Conservation (phyloP, 2,113 vertebrate genomes). For the Austrofundulus limnaeus region DNA sequence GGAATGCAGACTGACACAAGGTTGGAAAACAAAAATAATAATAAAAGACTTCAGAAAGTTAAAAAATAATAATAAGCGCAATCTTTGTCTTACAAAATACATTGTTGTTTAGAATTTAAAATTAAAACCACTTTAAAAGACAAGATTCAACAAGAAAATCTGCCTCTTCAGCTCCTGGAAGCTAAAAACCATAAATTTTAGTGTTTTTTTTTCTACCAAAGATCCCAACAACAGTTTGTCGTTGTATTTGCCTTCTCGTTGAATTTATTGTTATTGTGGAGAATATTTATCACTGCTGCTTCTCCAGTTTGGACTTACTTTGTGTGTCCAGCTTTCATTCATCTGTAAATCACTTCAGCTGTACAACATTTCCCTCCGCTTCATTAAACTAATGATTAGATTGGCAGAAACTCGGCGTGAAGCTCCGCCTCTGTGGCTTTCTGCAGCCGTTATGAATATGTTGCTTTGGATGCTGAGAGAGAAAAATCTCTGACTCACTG, state of each 20-base stretch:
- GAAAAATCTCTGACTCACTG: constrained; percentile 39
- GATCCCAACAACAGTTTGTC: background rate
- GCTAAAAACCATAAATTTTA: background rate
- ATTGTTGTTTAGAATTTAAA: too few species aligned
- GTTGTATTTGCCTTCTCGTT: background rate
- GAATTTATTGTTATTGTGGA: background rate
- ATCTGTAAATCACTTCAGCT: constrained; percentile 10
- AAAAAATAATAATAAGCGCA: too few species aligned
- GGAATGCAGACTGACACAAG: too few species aligned
- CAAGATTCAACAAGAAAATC: too few species aligned
- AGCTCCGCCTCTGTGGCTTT: background rate
- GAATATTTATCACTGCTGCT: constrained; percentile 6
- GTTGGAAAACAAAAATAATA: too few species aligned
- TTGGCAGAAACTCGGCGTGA: background rate
- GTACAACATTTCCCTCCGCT: constrained; percentile 7
- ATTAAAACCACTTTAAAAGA: too few species aligned
- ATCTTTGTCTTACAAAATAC: too few species aligned
- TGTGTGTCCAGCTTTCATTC: background rate
- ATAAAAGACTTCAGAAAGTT: too few species aligned
- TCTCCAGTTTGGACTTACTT: background rate
- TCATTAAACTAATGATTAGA: constrained; percentile 7
- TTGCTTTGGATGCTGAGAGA: constrained; percentile 14
- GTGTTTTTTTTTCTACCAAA: background rate
- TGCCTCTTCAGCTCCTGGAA: background rate
- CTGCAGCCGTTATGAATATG: constrained; percentile 13